Percentiles rank a stretch among this genome's conserved stretches.
These are phyloP conservation scores for Himalopsyche kuldschensis DNA, from an alignment of 2,888 invertebrate species.

Conservation along the genomic window DNA sequence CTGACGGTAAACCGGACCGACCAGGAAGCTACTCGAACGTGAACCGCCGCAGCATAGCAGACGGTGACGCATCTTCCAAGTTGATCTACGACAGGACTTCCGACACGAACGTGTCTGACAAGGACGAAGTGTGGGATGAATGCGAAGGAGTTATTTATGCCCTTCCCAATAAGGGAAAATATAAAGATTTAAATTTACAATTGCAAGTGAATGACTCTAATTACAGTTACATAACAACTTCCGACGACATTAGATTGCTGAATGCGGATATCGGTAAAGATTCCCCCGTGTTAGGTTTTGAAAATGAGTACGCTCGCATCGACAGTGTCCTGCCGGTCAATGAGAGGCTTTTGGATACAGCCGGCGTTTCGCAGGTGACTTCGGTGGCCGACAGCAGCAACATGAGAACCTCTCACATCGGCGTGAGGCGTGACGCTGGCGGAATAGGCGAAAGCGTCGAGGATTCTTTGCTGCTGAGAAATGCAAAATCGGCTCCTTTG, in stretches of 20 bases:
- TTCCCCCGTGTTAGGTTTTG: slow-evolving; percentile 39
- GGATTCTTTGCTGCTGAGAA: slow-evolving; percentile 25
- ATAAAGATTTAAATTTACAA: slow-evolving; percentile 56
- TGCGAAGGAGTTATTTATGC: slow-evolving; percentile 59
- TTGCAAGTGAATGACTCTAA: slow-evolving; percentile 52
- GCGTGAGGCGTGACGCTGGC: slow-evolving; percentile 40
- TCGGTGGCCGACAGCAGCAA: slow-evolving; percentile 42
- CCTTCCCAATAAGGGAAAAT: slow-evolving; percentile 57
- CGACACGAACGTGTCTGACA: slow-evolving; percentile 53
- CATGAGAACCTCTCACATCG: slow-evolving; percentile 54
- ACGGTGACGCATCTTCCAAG: slow-evolving; percentile 47
- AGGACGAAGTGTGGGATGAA: slow-evolving; percentile 63
- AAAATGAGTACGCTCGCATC: slow-evolving; percentile 56
- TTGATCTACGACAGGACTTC: slow-evolving; percentile 54
- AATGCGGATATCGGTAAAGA: slow-evolving; percentile 58
- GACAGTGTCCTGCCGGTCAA: slow-evolving; percentile 54
- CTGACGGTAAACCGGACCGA: slow-evolving; percentile 17
- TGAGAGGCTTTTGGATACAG: slow-evolving; percentile 43
- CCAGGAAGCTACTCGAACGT: slow-evolving; percentile 28
- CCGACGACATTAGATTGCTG: slow-evolving; percentile 47
- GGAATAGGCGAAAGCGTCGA: slow-evolving; percentile 40
- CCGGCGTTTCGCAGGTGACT: slow-evolving; percentile 49
- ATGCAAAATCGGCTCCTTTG: not conserved
- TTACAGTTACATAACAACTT: not conserved
- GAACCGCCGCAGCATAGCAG: slow-evolving; percentile 51